Conservation (phyloP, 2,797 vertebrate genomes). For the Pseudopleuronectes americanus region DNA sequence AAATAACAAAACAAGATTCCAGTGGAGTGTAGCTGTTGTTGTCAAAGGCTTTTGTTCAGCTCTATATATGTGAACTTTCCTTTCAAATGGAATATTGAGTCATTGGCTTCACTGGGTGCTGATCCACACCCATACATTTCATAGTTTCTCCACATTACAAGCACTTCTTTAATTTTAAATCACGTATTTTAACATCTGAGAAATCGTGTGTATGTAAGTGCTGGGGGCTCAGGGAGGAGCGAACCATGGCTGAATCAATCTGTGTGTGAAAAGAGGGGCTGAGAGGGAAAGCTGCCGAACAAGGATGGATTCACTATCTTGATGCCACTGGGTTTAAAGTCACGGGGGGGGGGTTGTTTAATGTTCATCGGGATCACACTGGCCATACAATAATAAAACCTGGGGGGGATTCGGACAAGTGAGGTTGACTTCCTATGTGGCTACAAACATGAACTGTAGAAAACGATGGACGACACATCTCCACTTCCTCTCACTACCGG, state of each 20-base stretch:
- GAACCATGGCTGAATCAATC: too few relatives aligned
- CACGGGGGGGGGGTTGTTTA: neutral
- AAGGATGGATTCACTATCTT: neutral
- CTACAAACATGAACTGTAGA: neutral
- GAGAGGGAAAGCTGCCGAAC: too few relatives aligned
- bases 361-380: neutral
- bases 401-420: too few relatives aligned
- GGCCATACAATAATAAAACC: too few relatives aligned
- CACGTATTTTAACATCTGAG: conserved; percentile 8
- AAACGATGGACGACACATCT: too few relatives aligned
- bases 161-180: conserved; percentile 3
- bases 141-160: neutral
- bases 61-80: conserved; percentile 3
- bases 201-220: neutral
- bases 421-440: neutral
- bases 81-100: conserved; percentile 7
- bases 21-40: conserved; percentile 8
- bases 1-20: conserved; percentile 7
- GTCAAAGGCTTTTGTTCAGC: neutral
- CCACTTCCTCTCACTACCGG: too few relatives aligned
- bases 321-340: neutral
- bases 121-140: neutral
- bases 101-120: conserved; percentile 2
- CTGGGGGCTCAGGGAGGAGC: too few relatives aligned
- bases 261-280: too few relatives aligned